phyloP scores from a whole-genome alignment of 1,140 invertebrate genomes.

The Artemia franciscana region DNA sequence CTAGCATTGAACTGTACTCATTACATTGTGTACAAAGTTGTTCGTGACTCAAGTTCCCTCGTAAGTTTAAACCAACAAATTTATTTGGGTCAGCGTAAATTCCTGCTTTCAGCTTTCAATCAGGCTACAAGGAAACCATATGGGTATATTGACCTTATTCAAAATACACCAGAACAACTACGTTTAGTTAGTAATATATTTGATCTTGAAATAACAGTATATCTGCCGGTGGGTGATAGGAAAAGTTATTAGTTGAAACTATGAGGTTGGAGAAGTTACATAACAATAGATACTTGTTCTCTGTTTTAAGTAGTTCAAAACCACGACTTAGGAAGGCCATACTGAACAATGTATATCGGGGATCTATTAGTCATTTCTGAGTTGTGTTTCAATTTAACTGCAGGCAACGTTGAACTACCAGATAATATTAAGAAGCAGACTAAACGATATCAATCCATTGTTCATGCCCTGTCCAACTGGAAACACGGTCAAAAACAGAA shows the following conservation, averaged over 20 bases:
- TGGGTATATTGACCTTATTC: background rate
- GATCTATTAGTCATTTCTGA: background rate
- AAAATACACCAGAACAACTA: background rate
- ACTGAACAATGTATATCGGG: background rate
- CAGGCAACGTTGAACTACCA: background rate
- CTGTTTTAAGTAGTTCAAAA: background rate
- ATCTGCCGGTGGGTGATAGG: background rate
- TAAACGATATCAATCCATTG: background rate
- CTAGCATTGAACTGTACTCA: background rate
- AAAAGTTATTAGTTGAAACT: background rate
- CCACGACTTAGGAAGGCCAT: background rate
- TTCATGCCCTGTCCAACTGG: background rate
- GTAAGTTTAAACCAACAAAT: background rate
- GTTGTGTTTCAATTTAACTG: background rate
- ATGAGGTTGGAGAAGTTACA: background rate
- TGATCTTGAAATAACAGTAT: background rate
- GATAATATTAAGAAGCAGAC: background rate
- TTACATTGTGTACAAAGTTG: background rate
- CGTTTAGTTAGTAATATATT: background rate
- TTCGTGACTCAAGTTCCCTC: background rate
- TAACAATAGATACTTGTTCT: background rate
- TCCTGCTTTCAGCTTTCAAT: background rate
- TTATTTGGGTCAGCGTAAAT: background rate
- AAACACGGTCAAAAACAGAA: background rate
- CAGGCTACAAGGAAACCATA: background rate